Conservation (phyloP, 2,888 invertebrate genomes). For the Amblyjoppa fuscipennis region DNA sequence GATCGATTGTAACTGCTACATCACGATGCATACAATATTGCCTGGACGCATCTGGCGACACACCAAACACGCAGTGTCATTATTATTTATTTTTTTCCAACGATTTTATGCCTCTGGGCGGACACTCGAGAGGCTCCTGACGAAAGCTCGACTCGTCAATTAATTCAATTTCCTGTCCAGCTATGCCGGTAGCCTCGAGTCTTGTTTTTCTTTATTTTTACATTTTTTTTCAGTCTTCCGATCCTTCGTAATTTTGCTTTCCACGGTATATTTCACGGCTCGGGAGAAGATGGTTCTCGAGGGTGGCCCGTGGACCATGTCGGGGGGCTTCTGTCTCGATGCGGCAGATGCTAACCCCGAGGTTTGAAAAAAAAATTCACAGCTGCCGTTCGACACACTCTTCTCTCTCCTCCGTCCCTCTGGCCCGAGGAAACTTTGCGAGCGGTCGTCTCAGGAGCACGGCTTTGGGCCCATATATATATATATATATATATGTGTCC, state of each 20-base stretch:
- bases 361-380: slow-evolving; percentile 52
- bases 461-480: background rate
- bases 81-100: background rate
- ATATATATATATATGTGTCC: slow-evolving; percentile 1
- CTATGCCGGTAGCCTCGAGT: background rate
- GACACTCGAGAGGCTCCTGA: background rate
- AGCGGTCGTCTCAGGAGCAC: slow-evolving; percentile 12
- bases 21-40: background rate
- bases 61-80: slow-evolving; percentile 3
- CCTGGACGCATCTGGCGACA: background rate
- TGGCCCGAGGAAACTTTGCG: slow-evolving; percentile 52
- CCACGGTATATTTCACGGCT: slow-evolving; percentile 50
- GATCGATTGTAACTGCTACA: slow-evolving; percentile 12
- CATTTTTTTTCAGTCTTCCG: background rate
- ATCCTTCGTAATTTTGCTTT: slow-evolving; percentile 15
- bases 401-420: slow-evolving; percentile 33
- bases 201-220: slow-evolving; percentile 14
- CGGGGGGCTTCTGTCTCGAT: slow-evolving; percentile 39
- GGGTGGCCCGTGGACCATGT: slow-evolving; percentile 61
- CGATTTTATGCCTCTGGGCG: background rate
- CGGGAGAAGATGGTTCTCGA: slow-evolving; percentile 25
- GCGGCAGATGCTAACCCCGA: slow-evolving; percentile 65
- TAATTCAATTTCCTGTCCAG: slow-evolving; percentile 26
- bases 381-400: slow-evolving; percentile 62
- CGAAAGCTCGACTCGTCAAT: background rate